Evolutionary conservation across 2,888 invertebrate species (phyloP).

Genomic region (Drymonia ruficornis): DNA sequence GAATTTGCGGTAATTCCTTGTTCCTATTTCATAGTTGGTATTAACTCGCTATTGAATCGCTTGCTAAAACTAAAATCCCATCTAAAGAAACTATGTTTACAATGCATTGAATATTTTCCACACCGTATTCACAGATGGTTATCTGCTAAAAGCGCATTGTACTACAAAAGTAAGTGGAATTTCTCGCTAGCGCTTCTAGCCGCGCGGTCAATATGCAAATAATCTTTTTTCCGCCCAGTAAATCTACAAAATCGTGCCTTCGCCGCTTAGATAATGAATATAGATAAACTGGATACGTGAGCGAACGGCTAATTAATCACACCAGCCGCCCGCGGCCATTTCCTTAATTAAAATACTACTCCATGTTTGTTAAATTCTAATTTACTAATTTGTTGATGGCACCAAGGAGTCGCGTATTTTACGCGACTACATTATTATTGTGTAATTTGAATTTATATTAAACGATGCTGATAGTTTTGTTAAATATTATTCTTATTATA

Average conservation of each 20-base stretch:
- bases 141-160: constrained; percentile 4
- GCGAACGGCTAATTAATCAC: constrained; percentile 71
- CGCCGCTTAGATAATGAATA: constrained; percentile 69
- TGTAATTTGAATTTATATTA: neutral
- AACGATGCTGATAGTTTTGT: neutral
- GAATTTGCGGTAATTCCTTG: no score
- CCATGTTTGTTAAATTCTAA: constrained; percentile 39
- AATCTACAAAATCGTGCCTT: constrained; percentile 71
- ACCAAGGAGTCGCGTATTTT: constrained; percentile 10
- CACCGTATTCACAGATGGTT: neutral
- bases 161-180: constrained; percentile 20
- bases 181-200: constrained; percentile 18
- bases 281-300: constrained; percentile 63
- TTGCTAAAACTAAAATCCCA: neutral
- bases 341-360: constrained; percentile 67
- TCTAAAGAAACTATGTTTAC: neutral
- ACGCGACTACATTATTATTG: neutral
- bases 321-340: constrained; percentile 45
- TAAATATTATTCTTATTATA: no score
- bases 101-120: neutral
- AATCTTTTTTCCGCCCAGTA: constrained; percentile 41
- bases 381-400: constrained; percentile 41
- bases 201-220: constrained; percentile 51
- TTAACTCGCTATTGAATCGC: no score
- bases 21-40: no score